Conservation (phyloP, 1,140 invertebrate genomes). For the Mya arenaria region DNA sequence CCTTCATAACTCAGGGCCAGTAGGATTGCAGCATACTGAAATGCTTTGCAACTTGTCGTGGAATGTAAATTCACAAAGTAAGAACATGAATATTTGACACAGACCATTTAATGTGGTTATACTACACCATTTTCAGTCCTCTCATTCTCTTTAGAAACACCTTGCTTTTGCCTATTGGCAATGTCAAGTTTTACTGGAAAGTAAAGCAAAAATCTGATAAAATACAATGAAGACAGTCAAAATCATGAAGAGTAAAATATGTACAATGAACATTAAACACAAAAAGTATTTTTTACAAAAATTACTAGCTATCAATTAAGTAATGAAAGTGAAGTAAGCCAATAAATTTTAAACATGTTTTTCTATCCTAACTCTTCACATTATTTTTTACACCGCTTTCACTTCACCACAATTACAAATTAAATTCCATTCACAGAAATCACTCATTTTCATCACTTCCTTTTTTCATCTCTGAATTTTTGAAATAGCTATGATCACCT, state of each 20-base stretch:
- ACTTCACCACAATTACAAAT: not conserved
- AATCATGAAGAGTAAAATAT: not conserved
- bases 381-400: no score
- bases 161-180: not conserved
- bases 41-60: not conserved
- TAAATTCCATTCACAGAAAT: no score
- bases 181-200: conserved; percentile 29
- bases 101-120: conserved; percentile 53
- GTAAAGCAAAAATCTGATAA: conserved; percentile 43
- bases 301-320: not conserved
- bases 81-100: conserved; percentile 28
- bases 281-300: not conserved
- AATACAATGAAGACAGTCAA: not conserved
- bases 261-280: not conserved
- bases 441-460: no score
- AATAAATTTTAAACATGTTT: no score
- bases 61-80: not conserved
- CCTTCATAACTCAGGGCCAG: not conserved
- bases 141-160: not conserved
- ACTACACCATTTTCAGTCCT: conserved; percentile 37
- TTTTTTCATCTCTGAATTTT: no score
- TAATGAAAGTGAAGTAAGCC: not conserved
- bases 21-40: not conserved
- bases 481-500: conserved; percentile 48
- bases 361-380: no score